A percentile compares a stretch with the other conserved stretches of the same genome.
phyloP scores from a whole-genome alignment of 2,888 invertebrate species.

The Emesis furor region DNA sequence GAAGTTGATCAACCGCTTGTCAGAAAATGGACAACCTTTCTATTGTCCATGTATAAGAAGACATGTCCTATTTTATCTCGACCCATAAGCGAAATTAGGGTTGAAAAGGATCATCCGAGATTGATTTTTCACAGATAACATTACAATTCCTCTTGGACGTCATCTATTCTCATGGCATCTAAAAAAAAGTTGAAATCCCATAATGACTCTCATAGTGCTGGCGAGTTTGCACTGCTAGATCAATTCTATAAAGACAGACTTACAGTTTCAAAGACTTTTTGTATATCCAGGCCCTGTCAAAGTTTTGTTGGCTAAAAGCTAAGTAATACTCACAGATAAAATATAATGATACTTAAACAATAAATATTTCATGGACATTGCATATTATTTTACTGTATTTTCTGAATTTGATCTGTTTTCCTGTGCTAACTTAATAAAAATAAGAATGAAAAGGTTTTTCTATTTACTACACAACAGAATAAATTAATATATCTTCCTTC shows the following conservation, averaged over 20 bases:
- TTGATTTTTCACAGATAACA: slow-evolving; percentile 65
- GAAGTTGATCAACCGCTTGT: no score
- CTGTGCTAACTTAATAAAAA: no score
- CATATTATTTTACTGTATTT: no score
- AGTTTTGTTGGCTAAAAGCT: slow-evolving; percentile 28
- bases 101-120: slow-evolving; percentile 68
- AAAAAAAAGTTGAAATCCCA: slow-evolving; percentile 24
- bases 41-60: slow-evolving; percentile 58
- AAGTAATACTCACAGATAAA: slow-evolving; percentile 19
- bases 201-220: not conserved
- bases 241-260: slow-evolving; percentile 36
- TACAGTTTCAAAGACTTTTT: slow-evolving; percentile 10
- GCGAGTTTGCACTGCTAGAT: not conserved
- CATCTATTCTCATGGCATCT: slow-evolving; percentile 15
- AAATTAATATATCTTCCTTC: no score
- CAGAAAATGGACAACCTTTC: slow-evolving; percentile 33
- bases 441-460: no score
- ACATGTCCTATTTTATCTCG: slow-evolving; percentile 66
- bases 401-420: no score
- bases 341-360: slow-evolving; percentile 18
- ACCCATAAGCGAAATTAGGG: slow-evolving; percentile 70
- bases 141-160: slow-evolving; percentile 14
- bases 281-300: slow-evolving; percentile 11
- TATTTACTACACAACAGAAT: no score
- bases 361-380: no score